A percentile compares a stretch with the other conserved stretches of the same genome.
These are phyloP conservation scores for Sebastes trivittatus DNA, from an alignment of 2,797 vertebrate species.

Conservation along the genomic window DNA sequence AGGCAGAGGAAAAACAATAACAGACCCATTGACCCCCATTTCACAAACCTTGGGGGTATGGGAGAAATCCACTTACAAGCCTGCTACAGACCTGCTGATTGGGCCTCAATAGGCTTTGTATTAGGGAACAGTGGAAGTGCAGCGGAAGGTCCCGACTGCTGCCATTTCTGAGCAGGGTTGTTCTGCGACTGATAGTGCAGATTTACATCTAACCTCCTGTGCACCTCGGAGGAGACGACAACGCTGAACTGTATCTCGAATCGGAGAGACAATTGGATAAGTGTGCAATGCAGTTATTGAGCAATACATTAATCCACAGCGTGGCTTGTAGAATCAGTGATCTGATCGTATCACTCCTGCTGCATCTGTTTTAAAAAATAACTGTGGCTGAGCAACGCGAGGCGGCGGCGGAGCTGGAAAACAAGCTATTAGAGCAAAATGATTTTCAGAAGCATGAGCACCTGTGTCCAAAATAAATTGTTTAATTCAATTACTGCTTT, in stretches of 20 bases:
- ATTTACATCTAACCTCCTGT: constrained; percentile 59
- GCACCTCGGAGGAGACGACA: constrained; percentile 11
- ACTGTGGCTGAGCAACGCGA: not conserved
- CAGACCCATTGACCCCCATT: constrained; percentile 80
- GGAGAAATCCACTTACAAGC: constrained; percentile 73
- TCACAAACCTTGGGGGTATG: constrained; percentile 73
- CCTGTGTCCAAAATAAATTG: constrained; percentile 36
- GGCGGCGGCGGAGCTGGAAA: not conserved
- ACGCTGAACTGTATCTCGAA: constrained; percentile 30
- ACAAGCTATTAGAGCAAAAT: constrained; percentile 50
- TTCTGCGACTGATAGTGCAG: constrained; percentile 37
- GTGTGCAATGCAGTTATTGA: constrained; percentile 30
- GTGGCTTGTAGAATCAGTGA: constrained; percentile 35
- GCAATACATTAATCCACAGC: constrained; percentile 39
- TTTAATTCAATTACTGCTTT: constrained; percentile 33
- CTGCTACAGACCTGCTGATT: constrained; percentile 69
- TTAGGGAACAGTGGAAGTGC: constrained; percentile 57
- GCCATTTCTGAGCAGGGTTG: constrained; percentile 42
- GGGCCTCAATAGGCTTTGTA: constrained; percentile 63
- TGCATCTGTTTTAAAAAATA: constrained; percentile 17
- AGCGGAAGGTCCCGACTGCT: constrained; percentile 55
- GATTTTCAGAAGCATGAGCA: constrained; percentile 36
- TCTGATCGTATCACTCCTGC: constrained; percentile 36
- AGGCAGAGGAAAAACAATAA: constrained; percentile 78
- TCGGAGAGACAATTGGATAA: constrained; percentile 43